Conservation (phyloP, 2,113 vertebrate genomes). For the Corythoichthys intestinalis region DNA sequence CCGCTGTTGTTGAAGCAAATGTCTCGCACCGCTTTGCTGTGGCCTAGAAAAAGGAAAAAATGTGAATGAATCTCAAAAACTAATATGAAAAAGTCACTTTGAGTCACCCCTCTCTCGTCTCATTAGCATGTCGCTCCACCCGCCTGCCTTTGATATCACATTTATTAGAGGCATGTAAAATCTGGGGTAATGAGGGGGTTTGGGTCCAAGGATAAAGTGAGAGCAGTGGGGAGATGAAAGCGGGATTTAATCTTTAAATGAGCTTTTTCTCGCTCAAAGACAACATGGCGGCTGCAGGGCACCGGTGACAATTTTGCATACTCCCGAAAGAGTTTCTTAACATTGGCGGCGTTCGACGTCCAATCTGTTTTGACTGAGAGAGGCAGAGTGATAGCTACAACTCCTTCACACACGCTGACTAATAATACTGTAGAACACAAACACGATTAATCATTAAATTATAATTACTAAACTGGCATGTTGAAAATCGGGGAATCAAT, state of each 20-base stretch:
- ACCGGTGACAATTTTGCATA: background rate
- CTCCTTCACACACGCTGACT: too few species aligned
- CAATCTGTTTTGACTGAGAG: too few species aligned
- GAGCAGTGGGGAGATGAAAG: slow-evolving; percentile 8
- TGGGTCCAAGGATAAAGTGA: slow-evolving; percentile 11
- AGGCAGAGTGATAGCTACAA: too few species aligned
- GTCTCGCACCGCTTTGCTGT: slow-evolving; percentile 96
- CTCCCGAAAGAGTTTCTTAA: too few species aligned
- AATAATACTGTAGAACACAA: too few species aligned
- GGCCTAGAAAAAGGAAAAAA: slow-evolving; percentile 72
- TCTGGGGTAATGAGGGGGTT: slow-evolving; percentile 15
- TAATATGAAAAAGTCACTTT: slow-evolving; percentile 2
- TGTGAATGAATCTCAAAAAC: slow-evolving; percentile 13
- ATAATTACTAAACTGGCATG: too few species aligned
- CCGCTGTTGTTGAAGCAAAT: slow-evolving; percentile 94
- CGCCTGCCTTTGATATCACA: slow-evolving; percentile 14
- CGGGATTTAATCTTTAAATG: slow-evolving; percentile 17
- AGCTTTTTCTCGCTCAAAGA: slow-evolving; percentile 22
- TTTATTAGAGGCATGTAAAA: slow-evolving; percentile 23
- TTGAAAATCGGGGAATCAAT: too few species aligned
- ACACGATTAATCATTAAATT: too few species aligned
- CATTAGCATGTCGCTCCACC: slow-evolving; percentile 6
- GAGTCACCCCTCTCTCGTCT: background rate
- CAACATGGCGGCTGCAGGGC: background rate
- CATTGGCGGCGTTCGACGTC: too few species aligned